Conservation (phyloP, 2,888 invertebrate species). For the Drosophila nigricruria region DNA sequence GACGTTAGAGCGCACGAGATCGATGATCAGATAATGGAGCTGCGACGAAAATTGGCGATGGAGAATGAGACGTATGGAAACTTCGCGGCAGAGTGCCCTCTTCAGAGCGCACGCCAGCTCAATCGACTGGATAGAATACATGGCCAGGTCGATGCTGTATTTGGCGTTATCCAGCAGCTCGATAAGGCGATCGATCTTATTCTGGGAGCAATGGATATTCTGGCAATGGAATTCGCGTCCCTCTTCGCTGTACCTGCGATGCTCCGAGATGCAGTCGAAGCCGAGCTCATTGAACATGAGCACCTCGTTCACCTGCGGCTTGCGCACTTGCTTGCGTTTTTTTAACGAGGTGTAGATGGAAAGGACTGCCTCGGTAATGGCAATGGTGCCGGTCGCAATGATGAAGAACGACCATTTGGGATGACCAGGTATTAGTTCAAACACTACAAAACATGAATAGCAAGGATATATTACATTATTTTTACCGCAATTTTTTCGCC, state of each 20-base stretch:
- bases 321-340: background rate
- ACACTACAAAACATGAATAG: background rate
- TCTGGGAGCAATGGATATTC: slow-evolving; percentile 56
- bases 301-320: slow-evolving; percentile 13
- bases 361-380: slow-evolving; percentile 21
- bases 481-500: background rate
- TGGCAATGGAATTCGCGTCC: background rate
- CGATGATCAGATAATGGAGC: background rate
- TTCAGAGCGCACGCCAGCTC: slow-evolving; percentile 60
- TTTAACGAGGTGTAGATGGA: too few species aligned
- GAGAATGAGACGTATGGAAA: slow-evolving; percentile 73
- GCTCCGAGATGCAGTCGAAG: slow-evolving; percentile 8
- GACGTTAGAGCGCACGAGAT: background rate
- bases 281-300: slow-evolving; percentile 36
- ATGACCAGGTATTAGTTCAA: slow-evolving; percentile 27
- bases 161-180: slow-evolving; percentile 60
- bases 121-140: slow-evolving; percentile 72
- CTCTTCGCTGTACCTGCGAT: background rate
- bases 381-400: slow-evolving; percentile 38
- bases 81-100: slow-evolving; percentile 62
- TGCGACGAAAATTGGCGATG: too few species aligned
- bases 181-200: slow-evolving; percentile 62
- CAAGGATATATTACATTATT: background rate
- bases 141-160: slow-evolving; percentile 77
- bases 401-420: slow-evolving; percentile 38